Evolutionary conservation across 2,888 invertebrate genomes (phyloP).

Genomic region (Agrenia bidenticulata): DNA sequence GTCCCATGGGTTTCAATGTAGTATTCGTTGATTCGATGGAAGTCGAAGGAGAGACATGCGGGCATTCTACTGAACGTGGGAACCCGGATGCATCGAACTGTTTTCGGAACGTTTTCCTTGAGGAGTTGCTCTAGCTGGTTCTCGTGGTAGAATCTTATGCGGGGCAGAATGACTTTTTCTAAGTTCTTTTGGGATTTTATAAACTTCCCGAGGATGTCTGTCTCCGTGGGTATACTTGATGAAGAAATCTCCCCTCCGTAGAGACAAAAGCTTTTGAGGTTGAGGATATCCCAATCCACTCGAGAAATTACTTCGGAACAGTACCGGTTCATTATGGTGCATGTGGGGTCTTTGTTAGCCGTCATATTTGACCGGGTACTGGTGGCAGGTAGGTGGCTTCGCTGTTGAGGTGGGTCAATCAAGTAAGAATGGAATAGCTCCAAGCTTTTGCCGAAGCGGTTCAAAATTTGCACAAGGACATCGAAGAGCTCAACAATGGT

Average conservation of each 20-base stretch:
- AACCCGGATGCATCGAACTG: slow-evolving; percentile 13
- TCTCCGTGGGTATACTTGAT: background rate
- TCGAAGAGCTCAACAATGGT: slow-evolving; percentile 14
- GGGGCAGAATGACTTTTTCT: slow-evolving; percentile 21
- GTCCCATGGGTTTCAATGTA: slow-evolving; percentile 20
- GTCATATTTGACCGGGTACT: background rate
- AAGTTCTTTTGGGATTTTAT: slow-evolving; percentile 1
- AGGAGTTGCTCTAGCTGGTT: slow-evolving; percentile 1
- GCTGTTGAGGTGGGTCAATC: slow-evolving; percentile 3
- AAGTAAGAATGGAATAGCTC: slow-evolving; percentile 17
- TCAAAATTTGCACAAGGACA: slow-evolving; percentile 2
- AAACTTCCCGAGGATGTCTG: slow-evolving; percentile 8
- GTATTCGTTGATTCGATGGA: slow-evolving; percentile 9
- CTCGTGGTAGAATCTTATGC: background rate
- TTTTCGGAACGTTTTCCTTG: slow-evolving; percentile 6
- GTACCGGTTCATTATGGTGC: slow-evolving; percentile 14
- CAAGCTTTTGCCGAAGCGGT: slow-evolving; percentile 1
- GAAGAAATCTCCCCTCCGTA: slow-evolving; percentile 18
- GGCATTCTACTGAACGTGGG: slow-evolving; percentile 18
- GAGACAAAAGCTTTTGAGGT: slow-evolving; percentile 21
- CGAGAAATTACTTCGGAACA: background rate
- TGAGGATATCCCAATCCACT: slow-evolving; percentile 2
- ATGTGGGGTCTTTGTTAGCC: background rate
- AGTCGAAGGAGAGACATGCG: slow-evolving; percentile 14
- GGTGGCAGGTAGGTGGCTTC: background rate